Conservation (phyloP, 2,113 vertebrate genomes). For the Parus major region DNA sequence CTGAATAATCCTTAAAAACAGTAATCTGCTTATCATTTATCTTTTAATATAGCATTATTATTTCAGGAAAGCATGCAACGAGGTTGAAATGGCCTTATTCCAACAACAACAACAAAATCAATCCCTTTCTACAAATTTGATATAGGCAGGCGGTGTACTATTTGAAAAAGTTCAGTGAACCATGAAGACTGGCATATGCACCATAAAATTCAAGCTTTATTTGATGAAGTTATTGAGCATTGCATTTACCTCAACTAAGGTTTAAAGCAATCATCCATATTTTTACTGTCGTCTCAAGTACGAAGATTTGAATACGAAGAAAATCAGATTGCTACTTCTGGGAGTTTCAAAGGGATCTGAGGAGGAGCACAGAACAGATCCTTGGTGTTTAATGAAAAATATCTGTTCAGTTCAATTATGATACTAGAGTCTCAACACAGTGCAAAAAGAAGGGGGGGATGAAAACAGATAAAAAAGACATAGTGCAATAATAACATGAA, state of each 20-base stretch:
- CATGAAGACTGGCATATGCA: conserved; percentile 72
- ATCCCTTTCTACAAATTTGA: conserved; percentile 75
- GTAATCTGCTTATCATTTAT: conserved; percentile 74
- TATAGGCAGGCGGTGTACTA: conserved; percentile 61
- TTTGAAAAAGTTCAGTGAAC: conserved; percentile 72
- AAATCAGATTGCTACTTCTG: conserved; percentile 51
- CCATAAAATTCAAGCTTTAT: conserved; percentile 68
- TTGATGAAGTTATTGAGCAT: conserved; percentile 76
- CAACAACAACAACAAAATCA: conserved; percentile 70
- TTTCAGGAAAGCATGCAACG: conserved; percentile 63
- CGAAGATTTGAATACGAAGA: conserved; percentile 35
- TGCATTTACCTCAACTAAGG: conserved; percentile 56
- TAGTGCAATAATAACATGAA: conserved; percentile 53
- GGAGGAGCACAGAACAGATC: conserved; percentile 25
- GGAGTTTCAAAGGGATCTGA: conserved; percentile 48
- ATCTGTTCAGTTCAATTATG: conserved; percentile 50
- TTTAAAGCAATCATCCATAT: conserved; percentile 56
- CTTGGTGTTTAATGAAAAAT: conserved; percentile 62
- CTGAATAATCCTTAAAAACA: conserved; percentile 72
- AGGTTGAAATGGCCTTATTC: conserved; percentile 69
- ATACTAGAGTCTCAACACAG: conserved; percentile 3
- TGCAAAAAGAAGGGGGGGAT: not conserved
- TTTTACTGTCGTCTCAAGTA: conserved; percentile 45
- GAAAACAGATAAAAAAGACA: conserved; percentile 21
- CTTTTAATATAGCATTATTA: conserved; percentile 71